Evolutionary conservation across 2,797 vertebrate species (phyloP).

Genomic region (Acanthurus tractus): DNA sequence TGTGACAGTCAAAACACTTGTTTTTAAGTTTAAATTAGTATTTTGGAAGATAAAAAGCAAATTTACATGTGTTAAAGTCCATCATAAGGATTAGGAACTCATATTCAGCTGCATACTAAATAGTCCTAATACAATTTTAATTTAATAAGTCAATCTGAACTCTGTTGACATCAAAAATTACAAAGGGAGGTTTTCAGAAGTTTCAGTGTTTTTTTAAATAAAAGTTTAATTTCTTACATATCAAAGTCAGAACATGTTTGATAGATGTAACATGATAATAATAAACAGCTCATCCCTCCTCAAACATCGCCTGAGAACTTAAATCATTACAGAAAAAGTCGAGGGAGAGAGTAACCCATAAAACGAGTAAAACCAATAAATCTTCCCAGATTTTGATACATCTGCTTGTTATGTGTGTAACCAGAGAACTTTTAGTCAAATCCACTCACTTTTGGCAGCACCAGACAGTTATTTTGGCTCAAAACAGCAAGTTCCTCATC

Average conservation of each 20-base stretch:
- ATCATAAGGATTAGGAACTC: not conserved
- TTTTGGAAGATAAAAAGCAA: not conserved
- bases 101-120: not conserved
- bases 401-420: not conserved
- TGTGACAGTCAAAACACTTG: not conserved
- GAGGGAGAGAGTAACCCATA: not conserved
- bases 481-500: too few relatives aligned
- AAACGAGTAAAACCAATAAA: not conserved
- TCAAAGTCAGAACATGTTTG: not conserved
- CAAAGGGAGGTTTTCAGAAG: not conserved
- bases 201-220: not conserved
- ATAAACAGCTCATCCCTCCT: not conserved
- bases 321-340: not conserved
- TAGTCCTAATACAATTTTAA: not conserved
- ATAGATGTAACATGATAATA: not conserved
- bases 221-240: not conserved
- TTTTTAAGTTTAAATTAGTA: not conserved
- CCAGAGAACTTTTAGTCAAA: too few relatives aligned
- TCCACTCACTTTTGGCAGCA: too few relatives aligned
- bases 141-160: not conserved
- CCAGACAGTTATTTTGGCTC: not conserved
- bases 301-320: not conserved
- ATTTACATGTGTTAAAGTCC: not conserved
- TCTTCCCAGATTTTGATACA: conserved; percentile 5
- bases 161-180: not conserved